Evolutionary conservation across 1,140 invertebrate genomes (phyloP).

Genomic region (Magallana ariakensis): DNA sequence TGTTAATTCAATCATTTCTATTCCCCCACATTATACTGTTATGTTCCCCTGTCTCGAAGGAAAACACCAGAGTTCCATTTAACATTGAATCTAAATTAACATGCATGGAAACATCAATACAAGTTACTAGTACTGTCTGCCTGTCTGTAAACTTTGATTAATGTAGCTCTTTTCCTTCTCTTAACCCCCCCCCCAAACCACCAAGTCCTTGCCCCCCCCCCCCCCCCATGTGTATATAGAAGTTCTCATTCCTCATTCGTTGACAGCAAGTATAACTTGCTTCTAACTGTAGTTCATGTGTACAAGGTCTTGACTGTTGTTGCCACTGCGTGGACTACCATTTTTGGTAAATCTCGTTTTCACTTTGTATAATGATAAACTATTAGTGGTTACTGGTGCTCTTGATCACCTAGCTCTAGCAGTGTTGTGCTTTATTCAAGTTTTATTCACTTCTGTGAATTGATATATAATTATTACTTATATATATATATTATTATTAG

Average conservation of each 20-base stretch:
- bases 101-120: too few relatives aligned
- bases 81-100: too few relatives aligned
- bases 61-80: too few relatives aligned
- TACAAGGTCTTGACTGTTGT: neutral
- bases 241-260: neutral
- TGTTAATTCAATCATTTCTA: too few relatives aligned
- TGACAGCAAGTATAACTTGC: neutral
- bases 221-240: too few relatives aligned
- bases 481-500: neutral
- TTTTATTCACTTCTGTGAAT: slow-evolving; percentile 12
- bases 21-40: too few relatives aligned
- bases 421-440: slow-evolving; percentile 11
- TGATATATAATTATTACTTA: neutral
- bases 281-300: neutral
- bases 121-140: too few relatives aligned
- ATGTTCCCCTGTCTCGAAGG: too few relatives aligned
- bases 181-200: too few relatives aligned
- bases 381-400: slow-evolving; percentile 1
- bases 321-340: neutral
- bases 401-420: neutral
- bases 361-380: neutral
- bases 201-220: too few relatives aligned
- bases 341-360: slow-evolving; percentile 7
- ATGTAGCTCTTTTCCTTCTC: too few relatives aligned
- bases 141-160: too few relatives aligned